Evolutionary conservation across 2,113 vertebrate genomes (phyloP), one percentile per base, ranked within the genome.

Genomic region (Forbesichthys papilliferus): DNA sequence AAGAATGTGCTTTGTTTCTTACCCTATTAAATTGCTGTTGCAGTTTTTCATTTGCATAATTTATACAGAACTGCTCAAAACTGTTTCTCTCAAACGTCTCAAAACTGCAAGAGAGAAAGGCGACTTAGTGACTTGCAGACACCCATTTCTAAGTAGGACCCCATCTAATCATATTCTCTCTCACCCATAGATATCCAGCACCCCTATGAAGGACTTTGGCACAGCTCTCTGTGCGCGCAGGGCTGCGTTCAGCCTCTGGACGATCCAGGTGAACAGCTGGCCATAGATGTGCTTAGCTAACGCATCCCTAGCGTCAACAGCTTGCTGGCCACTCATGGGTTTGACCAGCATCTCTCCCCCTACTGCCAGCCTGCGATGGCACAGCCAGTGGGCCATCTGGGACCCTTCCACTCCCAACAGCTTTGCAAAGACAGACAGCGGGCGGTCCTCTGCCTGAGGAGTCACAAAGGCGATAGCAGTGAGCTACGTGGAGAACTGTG

Each of bases 21-120:
- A 94, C 93, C 90, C 89, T 85, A 81, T 92, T 94, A 78, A 95
- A 94, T 61, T 94, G 93, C 68, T 94, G 93, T 66, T 94, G 93
- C 48, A 94, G 88, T 67, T 94, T 94, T 76, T 94, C 93, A 59
- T 94, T 94, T 6, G 93, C 93, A 47, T 93, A 94, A 77, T 94
- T 94, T 71, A 94, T 94, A 72, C 93, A 94, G 81, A 94, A 94
- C 80, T 94, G 93, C 73, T 94, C 93, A 82, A 94, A 95, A 74
- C 94, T 95, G 90, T 95, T 95, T 62, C 81, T 74, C 18, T 94
- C 88, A 73, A 95, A 94, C 1, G 92, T 93, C 87, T 95, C 94
- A 81, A 94, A 95, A 68, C 93, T 93, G 89, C 0, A 61, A 13
- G 14, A 59, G 5, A 74, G 14, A 52, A 12, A 11, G 11, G 13